phyloP scores from a whole-genome alignment of 1,140 invertebrate genomes.

The Centruroides vittatus region DNA sequence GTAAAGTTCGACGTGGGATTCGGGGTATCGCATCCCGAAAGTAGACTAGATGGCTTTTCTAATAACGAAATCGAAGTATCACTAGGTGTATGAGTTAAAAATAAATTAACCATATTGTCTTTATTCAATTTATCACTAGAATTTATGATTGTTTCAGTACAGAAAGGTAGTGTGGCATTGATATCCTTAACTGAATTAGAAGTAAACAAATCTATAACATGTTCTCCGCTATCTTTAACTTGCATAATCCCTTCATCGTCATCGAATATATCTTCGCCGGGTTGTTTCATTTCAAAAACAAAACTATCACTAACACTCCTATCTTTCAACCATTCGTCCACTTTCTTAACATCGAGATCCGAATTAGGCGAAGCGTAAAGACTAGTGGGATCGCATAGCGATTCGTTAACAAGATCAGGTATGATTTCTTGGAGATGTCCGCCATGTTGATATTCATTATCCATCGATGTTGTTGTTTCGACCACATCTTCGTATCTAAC shows the following conservation, averaged over 20 bases:
- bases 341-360: background rate
- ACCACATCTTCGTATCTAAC: background rate
- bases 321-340: background rate
- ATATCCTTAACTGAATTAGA: background rate
- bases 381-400: background rate
- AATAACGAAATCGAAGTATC: background rate
- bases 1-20: too few relatives aligned
- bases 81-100: background rate
- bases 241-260: too few relatives aligned
- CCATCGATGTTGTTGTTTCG: background rate
- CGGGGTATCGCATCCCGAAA: too few relatives aligned
- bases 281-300: too few relatives aligned
- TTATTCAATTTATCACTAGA: background rate
- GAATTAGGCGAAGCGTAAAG: background rate
- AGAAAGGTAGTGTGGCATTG: background rate
- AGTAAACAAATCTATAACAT: too few relatives aligned
- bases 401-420: constrained; percentile 3
- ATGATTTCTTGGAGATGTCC: constrained; percentile 7
- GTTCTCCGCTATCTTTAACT: too few relatives aligned
- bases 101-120: background rate
- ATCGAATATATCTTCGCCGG: too few relatives aligned
- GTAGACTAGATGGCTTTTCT: too few relatives aligned
- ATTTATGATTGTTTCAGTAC: background rate
- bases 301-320: background rate
- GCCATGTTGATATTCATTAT: constrained; percentile 24